Base-by-base conservation (phyloP, 2,797 vertebrate genomes). In the Pipistrellus kuhlii region DNA sequence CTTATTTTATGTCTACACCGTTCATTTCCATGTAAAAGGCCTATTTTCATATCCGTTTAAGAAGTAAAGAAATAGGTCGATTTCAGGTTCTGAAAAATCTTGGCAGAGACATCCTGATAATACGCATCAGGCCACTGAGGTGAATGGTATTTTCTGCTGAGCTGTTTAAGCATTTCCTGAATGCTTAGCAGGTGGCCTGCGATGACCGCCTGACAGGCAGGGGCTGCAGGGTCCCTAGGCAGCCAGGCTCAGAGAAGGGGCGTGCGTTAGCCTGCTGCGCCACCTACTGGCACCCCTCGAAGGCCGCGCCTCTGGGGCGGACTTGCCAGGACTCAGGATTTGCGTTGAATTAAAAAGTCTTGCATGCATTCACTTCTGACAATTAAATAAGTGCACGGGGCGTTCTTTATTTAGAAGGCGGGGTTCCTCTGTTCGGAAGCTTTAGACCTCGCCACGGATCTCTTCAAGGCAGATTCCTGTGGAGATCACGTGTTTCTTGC, bases 221-320 rank as follows among this genome's bases (percentile, higher is more conserved):
- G 35, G 57, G 20, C 11, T 25, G 5, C 5, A 15, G 77, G 32
- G 18, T 3, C 11, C 20, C 46, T 18, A 8, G 38, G 55, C 0
- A 0, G 53, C 48, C 1, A 0, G 38, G 2, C 14, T 11, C 7
- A 2, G 27, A 68, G 30, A 30, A 35, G 51, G 35, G 5, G 35
- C 8, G 57, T 5, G 9, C 11, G 41, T 92, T 91, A 41, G 83
- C 44, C 64, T 82, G 80, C 69, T 3, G 0, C 38, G 62, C 96
- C 95, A 78, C 64, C 97, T 97, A 82, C 92, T 72, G 96, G 93
- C 85, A 3, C 0, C 1, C 17, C 0, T 55, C 41, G 3, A 21
- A 3, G 11, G 18, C 21, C 51, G 2, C 20, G 11, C 73, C 11
- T 62, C 41, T 1, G 6, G 27, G 6, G 14, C 32, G 23, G 4